These are phyloP conservation scores for Acrossocheilus fasciatus DNA, from an alignment of 2,797 vertebrate species.

Conservation along the genomic window DNA sequence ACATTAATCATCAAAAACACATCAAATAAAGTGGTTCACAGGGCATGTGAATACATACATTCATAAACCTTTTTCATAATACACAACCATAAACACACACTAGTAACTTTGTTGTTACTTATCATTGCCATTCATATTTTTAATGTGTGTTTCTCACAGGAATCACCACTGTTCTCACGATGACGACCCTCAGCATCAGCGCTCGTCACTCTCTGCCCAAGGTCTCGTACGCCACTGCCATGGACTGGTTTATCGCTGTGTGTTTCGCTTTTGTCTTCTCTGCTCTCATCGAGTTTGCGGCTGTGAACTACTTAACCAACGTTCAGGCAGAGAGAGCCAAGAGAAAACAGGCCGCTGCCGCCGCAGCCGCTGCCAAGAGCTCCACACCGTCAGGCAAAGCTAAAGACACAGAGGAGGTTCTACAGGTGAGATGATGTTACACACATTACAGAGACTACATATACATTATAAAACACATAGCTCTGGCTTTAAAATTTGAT, in stretches of 20 bases:
- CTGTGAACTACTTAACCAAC: conserved; percentile 98
- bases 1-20: neutral
- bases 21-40: neutral
- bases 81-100: neutral
- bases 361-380: conserved; percentile 75
- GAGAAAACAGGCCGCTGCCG: conserved; percentile 78
- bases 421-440: conserved; percentile 67
- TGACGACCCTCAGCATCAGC: conserved; percentile 98
- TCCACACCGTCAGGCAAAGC: conserved; percentile 78
- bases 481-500: conserved; percentile 28
- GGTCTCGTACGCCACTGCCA: conserved; percentile 97
- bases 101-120: neutral
- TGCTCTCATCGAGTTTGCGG: conserved; percentile 97
- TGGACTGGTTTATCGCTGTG: conserved; percentile 99
- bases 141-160: conserved; percentile 72
- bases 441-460: neutral
- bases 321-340: conserved; percentile 89
- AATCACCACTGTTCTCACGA: conserved; percentile 97
- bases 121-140: neutral
- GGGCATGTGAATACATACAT: neutral
- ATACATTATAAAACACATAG: neutral
- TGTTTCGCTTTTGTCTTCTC: conserved; percentile 99
- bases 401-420: conserved; percentile 81
- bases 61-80: neutral
- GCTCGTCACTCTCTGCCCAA: conserved; percentile 97